These are phyloP conservation scores for Amphiprion clarkii DNA, from an alignment of 2,797 vertebrate species.

Conservation along the genomic window DNA sequence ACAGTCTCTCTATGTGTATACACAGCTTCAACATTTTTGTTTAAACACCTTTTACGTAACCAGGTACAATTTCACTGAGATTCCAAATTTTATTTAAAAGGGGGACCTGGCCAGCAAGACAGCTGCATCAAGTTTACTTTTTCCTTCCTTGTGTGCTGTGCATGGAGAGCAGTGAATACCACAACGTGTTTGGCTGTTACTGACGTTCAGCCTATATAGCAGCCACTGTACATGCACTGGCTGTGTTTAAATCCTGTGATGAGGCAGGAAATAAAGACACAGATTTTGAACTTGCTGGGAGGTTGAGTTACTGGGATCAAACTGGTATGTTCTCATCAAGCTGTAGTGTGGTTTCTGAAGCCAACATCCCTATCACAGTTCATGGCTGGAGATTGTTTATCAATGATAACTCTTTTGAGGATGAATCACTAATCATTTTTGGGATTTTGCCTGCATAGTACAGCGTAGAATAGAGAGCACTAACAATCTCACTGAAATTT, in stretches of 20 bases:
- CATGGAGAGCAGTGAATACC: slow-evolving; percentile 34
- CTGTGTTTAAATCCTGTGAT: background rate
- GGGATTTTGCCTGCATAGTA: too few relatives aligned
- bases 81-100: slow-evolving; percentile 34
- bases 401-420: too few relatives aligned
- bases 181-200: slow-evolving; percentile 14
- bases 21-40: background rate
- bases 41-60: slow-evolving; percentile 41
- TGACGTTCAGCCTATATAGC: slow-evolving; percentile 1
- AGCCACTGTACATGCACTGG: slow-evolving; percentile 1
- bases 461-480: too few relatives aligned
- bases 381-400: too few relatives aligned
- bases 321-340: too few relatives aligned
- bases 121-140: slow-evolving; percentile 52
- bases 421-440: too few relatives aligned
- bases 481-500: too few relatives aligned
- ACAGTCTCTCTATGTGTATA: background rate
- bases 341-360: background rate
- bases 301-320: too few relatives aligned
- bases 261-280: background rate
- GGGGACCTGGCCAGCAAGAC: slow-evolving; percentile 18
- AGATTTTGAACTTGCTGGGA: background rate
- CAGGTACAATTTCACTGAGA: slow-evolving; percentile 18
- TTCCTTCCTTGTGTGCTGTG: slow-evolving; percentile 33
- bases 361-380: background rate